phyloP scores from a whole-genome alignment of 2,113 vertebrate genomes.

The Petrocephalus microphthalmus region DNA sequence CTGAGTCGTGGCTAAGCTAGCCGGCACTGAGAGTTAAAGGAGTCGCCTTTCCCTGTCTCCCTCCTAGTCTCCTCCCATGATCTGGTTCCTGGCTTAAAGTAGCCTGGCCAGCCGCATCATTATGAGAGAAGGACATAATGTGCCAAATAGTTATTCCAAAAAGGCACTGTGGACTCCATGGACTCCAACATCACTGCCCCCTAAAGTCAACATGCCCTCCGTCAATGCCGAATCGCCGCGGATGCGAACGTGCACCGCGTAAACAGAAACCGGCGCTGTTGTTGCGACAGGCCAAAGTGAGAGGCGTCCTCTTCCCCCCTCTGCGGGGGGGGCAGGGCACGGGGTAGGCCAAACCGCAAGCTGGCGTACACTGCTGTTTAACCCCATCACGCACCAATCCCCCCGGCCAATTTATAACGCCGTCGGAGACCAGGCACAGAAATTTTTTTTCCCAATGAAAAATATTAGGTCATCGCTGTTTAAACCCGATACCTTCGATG shows the following conservation, averaged over 20 bases:
- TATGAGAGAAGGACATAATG: not conserved
- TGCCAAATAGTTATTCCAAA: not conserved
- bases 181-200: not conserved
- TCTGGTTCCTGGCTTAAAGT: not conserved
- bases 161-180: not conserved
- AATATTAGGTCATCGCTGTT: conserved; percentile 43
- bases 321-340: not conserved
- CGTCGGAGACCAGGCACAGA: conserved; percentile 2
- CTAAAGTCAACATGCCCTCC: not conserved
- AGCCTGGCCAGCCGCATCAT: not conserved
- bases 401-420: conserved; percentile 27
- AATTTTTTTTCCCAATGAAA: conserved; percentile 26
- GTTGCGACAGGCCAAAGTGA: not conserved
- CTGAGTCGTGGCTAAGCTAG: not conserved
- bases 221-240: not conserved
- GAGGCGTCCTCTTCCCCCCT: not conserved
- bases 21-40: not conserved
- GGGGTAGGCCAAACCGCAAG: conserved; percentile 13
- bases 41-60: not conserved
- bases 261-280: not conserved
- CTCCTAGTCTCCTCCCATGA: not conserved
- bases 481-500: conserved; percentile 36
- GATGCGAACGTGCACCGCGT: too few relatives aligned
- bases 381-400: not conserved
- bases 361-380: conserved; percentile 5